A percentile compares a stretch with the other conserved stretches of the same genome.
phyloP scores from a whole-genome alignment of 2,797 vertebrate genomes.

The Gambelia wislizenii region DNA sequence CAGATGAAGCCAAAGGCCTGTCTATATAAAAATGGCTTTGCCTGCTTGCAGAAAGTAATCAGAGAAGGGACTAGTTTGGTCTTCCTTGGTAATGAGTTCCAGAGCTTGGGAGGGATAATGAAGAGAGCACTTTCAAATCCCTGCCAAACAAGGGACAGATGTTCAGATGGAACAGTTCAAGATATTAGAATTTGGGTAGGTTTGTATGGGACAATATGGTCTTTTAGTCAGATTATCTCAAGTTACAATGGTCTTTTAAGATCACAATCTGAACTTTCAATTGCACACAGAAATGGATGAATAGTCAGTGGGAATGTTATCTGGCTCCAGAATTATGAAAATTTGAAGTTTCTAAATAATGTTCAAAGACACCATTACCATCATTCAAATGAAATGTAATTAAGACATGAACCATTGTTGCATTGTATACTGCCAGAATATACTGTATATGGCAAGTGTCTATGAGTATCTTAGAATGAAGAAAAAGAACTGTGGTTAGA shows the following conservation, averaged over 20 bases:
- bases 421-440: not conserved
- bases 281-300: not conserved
- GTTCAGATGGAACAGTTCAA: not conserved
- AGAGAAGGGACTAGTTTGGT: not conserved
- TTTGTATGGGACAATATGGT: not conserved
- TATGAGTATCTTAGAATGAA: not conserved
- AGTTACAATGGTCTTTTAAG: not conserved
- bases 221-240: not conserved
- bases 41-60: not conserved
- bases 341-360: not conserved
- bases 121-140: not conserved
- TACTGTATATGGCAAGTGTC: not conserved
- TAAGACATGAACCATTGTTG: not conserved
- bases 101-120: not conserved
- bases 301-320: not conserved
- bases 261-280: not conserved
- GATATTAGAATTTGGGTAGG: not conserved
- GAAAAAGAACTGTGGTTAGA: not conserved
- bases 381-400: not conserved
- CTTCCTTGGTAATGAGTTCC: not conserved
- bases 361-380: not conserved
- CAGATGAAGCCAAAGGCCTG: not conserved
- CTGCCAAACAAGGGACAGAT: not conserved
- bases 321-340: not conserved
- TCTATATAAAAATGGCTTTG: not conserved